These are phyloP conservation scores for Motacilla alba DNA, from an alignment of 2,113 vertebrate species.

Conservation along the genomic window DNA sequence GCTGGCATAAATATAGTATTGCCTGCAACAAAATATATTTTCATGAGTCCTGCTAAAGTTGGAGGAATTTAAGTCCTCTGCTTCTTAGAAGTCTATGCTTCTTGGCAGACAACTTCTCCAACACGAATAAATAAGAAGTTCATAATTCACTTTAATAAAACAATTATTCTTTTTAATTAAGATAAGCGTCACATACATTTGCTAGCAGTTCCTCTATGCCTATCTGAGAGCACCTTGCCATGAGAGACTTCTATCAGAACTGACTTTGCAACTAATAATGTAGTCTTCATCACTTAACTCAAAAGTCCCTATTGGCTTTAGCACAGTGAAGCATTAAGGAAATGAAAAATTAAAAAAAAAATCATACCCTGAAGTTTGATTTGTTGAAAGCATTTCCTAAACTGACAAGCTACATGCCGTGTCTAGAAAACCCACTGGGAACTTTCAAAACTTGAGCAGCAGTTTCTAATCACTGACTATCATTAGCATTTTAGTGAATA, in stretches of 20 bases:
- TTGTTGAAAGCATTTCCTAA: constrained; percentile 73
- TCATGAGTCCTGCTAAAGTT: background rate
- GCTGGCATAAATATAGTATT: rapidly evolving
- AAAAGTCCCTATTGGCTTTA: constrained; percentile 67
- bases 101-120: background rate
- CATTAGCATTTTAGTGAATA: constrained; percentile 79
- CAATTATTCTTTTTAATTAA: constrained; percentile 52
- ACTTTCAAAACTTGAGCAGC: constrained; percentile 76
- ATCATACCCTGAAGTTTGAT: constrained; percentile 72
- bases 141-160: constrained; percentile 28
- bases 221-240: constrained; percentile 50
- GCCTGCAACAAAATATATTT: background rate
- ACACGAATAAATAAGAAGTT: background rate
- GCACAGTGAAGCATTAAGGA: constrained; percentile 78
- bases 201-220: background rate
- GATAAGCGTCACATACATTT: constrained; percentile 8
- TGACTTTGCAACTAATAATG: constrained; percentile 64
- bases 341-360: constrained; percentile 59
- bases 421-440: constrained; percentile 76
- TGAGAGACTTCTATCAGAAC: constrained; percentile 63
- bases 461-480: constrained; percentile 80
- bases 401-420: constrained; percentile 76
- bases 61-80: background rate
- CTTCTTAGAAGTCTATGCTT: background rate
- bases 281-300: constrained; percentile 72